Conservation (phyloP, 1,140 invertebrate genomes). For the Hypothenemus hampei region DNA sequence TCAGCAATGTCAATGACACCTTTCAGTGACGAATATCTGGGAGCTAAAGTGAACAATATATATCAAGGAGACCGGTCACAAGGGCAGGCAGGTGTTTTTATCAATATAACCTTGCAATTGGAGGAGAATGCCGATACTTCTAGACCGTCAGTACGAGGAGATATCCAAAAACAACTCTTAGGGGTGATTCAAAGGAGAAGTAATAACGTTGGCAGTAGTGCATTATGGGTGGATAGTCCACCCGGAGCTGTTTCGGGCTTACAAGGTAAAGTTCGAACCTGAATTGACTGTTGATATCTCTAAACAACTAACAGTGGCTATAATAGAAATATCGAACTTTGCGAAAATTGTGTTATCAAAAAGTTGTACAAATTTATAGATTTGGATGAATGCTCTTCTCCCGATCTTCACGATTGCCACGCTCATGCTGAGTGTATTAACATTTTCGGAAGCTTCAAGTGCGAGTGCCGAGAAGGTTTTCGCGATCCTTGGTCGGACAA, state of each 20-base stretch:
- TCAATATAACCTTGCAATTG: conserved; percentile 76
- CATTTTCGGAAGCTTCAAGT: conserved; percentile 84
- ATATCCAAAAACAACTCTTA: conserved; percentile 77
- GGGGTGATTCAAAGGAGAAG: conserved; percentile 74
- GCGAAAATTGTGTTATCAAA: no score
- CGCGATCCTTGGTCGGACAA: conserved; percentile 67
- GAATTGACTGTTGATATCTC: neutral
- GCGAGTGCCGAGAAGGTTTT: conserved; percentile 74
- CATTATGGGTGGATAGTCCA: conserved; percentile 74
- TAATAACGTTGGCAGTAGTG: conserved; percentile 82
- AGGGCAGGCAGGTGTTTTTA: conserved; percentile 67
- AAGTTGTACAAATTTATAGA: no score
- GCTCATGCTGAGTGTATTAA: conserved; percentile 81
- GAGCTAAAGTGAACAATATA: conserved; percentile 74
- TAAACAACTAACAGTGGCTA: neutral
- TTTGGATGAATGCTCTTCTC: conserved; percentile 81
- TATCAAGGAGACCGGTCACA: conserved; percentile 64
- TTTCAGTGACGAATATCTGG: conserved; percentile 79
- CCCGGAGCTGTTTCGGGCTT: conserved; percentile 52
- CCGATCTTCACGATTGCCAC: conserved; percentile 89
- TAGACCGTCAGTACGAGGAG: conserved; percentile 60
- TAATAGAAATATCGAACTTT: neutral
- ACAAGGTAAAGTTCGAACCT: conserved; percentile 38
- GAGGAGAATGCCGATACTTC: conserved; percentile 67
- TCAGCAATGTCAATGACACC: conserved; percentile 87